A percentile compares a stretch with the other conserved stretches of the same genome.
phyloP scores from a whole-genome alignment of 2,888 invertebrate genomes.

The Isotomurus palustris region DNA sequence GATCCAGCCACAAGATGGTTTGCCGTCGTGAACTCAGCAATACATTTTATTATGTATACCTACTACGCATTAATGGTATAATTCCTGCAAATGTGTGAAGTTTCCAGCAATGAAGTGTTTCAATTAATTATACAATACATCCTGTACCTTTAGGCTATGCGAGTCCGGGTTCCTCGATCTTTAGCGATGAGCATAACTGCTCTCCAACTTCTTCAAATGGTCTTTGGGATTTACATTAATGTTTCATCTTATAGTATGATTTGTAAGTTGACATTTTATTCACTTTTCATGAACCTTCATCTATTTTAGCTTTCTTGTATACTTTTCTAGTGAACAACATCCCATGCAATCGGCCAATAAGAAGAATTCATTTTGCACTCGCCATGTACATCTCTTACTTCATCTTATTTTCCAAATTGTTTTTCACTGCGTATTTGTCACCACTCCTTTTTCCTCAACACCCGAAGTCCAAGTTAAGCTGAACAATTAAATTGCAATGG shows the following conservation, averaged over 20 bases:
- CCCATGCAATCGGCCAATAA: not conserved
- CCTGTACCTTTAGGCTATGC: slow-evolving; percentile 4
- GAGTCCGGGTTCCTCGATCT: not conserved
- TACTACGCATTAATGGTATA: slow-evolving; percentile 9
- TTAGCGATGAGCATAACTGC: slow-evolving; percentile 2
- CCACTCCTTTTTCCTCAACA: too few species aligned
- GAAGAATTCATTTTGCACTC: not conserved
- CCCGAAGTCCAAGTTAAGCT: too few species aligned
- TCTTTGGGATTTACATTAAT: slow-evolving; percentile 12
- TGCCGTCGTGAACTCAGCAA: slow-evolving; percentile 10
- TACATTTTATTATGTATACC: slow-evolving; percentile 13
- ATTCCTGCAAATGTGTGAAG: not conserved
- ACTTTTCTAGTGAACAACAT: not conserved
- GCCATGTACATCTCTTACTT: slow-evolving; percentile 12
- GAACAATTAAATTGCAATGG: too few species aligned
- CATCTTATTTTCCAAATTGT: slow-evolving; percentile 8
- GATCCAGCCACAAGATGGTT: slow-evolving; percentile 15
- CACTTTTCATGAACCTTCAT: too few species aligned
- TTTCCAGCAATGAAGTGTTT: not conserved
- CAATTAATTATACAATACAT: not conserved
- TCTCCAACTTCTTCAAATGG: slow-evolving; percentile 12
- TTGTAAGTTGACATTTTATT: too few species aligned
- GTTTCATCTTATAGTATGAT: not conserved
- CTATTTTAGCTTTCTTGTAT: too few species aligned
- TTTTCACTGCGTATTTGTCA: slow-evolving; percentile 4